These are phyloP conservation scores for Alsophila aescularia DNA, from an alignment of 2,888 invertebrate species.

Conservation along the genomic window DNA sequence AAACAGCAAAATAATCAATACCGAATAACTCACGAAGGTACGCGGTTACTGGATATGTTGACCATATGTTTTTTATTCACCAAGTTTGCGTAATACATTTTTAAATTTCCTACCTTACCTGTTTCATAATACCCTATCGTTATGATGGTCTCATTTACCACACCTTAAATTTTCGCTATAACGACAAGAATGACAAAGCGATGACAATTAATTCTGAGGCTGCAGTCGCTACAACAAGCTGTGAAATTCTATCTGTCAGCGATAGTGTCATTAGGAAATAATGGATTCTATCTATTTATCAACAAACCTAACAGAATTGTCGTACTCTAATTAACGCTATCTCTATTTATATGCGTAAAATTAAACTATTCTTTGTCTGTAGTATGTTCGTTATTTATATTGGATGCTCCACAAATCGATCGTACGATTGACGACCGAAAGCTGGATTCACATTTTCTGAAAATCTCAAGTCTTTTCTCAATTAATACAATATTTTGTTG, in stretches of 20 bases:
- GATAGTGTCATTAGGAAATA: constrained; percentile 29
- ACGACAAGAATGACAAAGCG: no score
- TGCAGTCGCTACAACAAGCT: neutral
- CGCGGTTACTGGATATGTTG: neutral
- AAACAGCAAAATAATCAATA: neutral
- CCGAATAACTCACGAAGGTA: neutral
- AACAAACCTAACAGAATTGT: constrained; percentile 39
- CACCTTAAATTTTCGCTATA: neutral
- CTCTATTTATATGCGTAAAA: constrained; percentile 9
- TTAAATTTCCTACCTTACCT: constrained; percentile 13
- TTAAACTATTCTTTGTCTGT: neutral
- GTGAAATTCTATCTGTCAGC: constrained; percentile 26
- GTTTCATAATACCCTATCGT: neutral
- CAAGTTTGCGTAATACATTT: constrained; percentile 12
- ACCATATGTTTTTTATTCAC: neutral
- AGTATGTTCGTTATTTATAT: neutral
- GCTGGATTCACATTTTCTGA: no score
- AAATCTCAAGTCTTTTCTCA: no score
- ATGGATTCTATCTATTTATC: constrained; percentile 43
- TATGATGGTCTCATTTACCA: neutral
- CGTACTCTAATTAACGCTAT: constrained; percentile 11
- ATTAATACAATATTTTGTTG: no score
- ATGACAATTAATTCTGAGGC: no score
- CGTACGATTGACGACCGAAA: neutral
- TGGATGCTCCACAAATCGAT: neutral